Base-by-base conservation (phyloP, 2,113 vertebrate genomes). In the Halcyon malimbica region DNA sequence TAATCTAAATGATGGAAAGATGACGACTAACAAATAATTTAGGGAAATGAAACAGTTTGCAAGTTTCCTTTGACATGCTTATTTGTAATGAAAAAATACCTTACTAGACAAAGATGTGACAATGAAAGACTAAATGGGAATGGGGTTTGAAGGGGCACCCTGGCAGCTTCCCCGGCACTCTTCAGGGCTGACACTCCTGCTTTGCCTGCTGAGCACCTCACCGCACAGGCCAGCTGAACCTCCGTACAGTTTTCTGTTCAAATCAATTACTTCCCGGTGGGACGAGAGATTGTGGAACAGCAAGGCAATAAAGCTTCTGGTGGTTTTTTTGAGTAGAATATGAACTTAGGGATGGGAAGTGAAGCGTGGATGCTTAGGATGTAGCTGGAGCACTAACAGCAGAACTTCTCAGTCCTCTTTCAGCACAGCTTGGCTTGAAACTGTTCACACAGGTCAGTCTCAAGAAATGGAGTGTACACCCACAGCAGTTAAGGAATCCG, bases 371-470 rank as follows among this genome's bases (percentile, higher is more conserved):
- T 60, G 44, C 25, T 54, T 44, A 53, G 44, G 21, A n/a, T 48
- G 0, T 9, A 39, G 3, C 16, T 60, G 21, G 28, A 73, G 19
- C 23, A 37, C 11, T 18, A 46, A 37, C 1, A 1, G 28, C 54
- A 68, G 63, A 29, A 69, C 37, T 14, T 24, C 16, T 26, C 41
- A 69, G 63, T 16, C 15, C 33, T n/a, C 16, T 28, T 5, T 56
- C 20, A 29, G 21, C 23, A 23, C 16, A 63, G 19, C 9, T 13
- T 82, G 53, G 35, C 42, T 71, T 70, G n/a, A 50, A 73, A 53
- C 19, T 62, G 35, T 57, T 69, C 39, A 53, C 6, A 4, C 18
- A 2, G 17, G 6, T 59, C 31, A 33, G 15, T 19, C 16, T 73
- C 2, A 59, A 59, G 54, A 64, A 56, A 39, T 41, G 2, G 33